Evolutionary conservation across 2,797 vertebrate genomes (phyloP).

Genomic region (Selene dorsalis): DNA sequence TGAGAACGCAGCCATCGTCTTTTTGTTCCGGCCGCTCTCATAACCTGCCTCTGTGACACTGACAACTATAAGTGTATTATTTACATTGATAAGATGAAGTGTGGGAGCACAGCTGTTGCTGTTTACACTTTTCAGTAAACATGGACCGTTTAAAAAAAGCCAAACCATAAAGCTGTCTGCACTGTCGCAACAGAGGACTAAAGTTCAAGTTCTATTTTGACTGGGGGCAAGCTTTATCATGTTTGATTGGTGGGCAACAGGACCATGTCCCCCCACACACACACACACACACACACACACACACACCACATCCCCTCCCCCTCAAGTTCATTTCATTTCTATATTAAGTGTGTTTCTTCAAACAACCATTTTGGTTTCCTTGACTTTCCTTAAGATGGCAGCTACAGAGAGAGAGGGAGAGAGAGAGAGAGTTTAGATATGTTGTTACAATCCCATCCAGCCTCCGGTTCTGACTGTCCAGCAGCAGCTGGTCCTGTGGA

Average conservation of each 20-base stretch:
- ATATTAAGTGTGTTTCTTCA: slow-evolving; percentile 19
- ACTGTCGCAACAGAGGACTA: slow-evolving; percentile 11
- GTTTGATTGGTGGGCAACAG: slow-evolving; percentile 16
- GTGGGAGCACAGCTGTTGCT: slow-evolving; percentile 51
- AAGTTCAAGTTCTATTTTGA: slow-evolving; percentile 64
- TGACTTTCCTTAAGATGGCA: slow-evolving; percentile 27
- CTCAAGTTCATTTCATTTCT: slow-evolving; percentile 13
- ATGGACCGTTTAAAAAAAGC: slow-evolving; percentile 34
- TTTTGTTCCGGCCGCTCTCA: background rate
- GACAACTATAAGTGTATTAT: slow-evolving; percentile 2
- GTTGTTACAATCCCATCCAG: slow-evolving; percentile 36
- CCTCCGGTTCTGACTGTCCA: slow-evolving; percentile 33
- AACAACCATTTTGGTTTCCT: slow-evolving; percentile 26
- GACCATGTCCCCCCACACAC: background rate
- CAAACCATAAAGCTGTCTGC: slow-evolving; percentile 41
- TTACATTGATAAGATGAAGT: slow-evolving; percentile 11
- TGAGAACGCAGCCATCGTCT: background rate
- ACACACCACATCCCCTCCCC: too few species aligned
- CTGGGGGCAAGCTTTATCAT: slow-evolving; percentile 32
- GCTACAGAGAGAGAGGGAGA: background rate
- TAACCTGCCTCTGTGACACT: background rate
- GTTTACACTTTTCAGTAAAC: slow-evolving; percentile 56
- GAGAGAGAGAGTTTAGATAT: slow-evolving; percentile 13
- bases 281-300: too few species aligned
- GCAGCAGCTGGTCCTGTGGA: slow-evolving; percentile 74